Conservation (phyloP, 37 sponge, comb jelly and placozoan genomes). For the Eunapius fragilis region DNA sequence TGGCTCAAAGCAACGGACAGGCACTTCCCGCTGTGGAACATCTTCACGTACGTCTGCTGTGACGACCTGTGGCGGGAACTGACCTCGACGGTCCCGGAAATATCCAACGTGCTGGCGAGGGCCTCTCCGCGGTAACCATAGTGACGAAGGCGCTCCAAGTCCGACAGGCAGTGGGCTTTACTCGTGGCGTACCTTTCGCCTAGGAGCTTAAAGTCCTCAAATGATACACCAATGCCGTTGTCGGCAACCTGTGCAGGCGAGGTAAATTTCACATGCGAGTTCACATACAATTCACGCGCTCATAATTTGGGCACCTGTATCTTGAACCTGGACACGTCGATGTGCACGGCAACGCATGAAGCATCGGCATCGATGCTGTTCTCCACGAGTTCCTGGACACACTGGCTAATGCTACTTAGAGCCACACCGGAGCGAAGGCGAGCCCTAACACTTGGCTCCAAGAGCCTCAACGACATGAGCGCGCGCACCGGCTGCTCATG, state of each 20-base stretch:
- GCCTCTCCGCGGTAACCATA: conserved; percentile 77
- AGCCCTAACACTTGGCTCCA: conserved; percentile 41
- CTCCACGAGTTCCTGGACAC: conserved; percentile 79
- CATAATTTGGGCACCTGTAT: no score
- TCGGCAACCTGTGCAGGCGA: conserved; percentile 48
- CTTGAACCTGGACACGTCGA: conserved; percentile 47
- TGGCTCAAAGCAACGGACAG: background rate
- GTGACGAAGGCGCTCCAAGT: conserved; percentile 28
- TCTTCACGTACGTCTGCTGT: conserved; percentile 35
- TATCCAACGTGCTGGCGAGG: conserved; percentile 49
- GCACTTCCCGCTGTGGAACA: conserved; percentile 46
- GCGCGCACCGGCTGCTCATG: no score
- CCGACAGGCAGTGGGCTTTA: conserved; percentile 46
- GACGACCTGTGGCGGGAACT: conserved; percentile 56
- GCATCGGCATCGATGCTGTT: conserved; percentile 89
- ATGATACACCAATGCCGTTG: conserved; percentile 64
- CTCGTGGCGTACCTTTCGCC: conserved; percentile 67
- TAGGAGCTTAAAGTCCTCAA: conserved; percentile 45
- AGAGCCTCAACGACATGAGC: conserved; percentile 19
- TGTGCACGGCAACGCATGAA: conserved; percentile 64
- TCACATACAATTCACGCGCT: background rate
- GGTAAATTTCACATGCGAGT: background rate
- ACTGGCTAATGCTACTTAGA: conserved; percentile 45
- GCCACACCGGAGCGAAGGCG: conserved; percentile 56
- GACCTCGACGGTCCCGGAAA: conserved; percentile 65